Evolutionary conservation across 2,888 invertebrate species (phyloP).

Genomic region (Lasius platythorax): DNA sequence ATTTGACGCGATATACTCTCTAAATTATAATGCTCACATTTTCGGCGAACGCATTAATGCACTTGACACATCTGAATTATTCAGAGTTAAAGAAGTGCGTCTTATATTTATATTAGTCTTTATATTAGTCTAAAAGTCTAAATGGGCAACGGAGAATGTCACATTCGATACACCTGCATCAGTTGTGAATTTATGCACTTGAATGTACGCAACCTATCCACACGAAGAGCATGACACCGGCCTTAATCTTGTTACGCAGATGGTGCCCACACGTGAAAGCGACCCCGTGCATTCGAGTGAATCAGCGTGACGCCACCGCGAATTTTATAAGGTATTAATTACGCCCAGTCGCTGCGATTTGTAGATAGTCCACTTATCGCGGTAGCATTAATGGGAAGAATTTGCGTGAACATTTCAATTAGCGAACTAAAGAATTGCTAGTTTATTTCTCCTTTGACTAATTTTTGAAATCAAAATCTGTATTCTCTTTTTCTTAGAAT

Average conservation of each 20-base stretch:
- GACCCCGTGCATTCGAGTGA: slow-evolving; percentile 42
- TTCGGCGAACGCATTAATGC: slow-evolving; percentile 14
- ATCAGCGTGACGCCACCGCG: slow-evolving; percentile 46
- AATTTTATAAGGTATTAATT: slow-evolving; percentile 75
- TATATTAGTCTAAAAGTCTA: neutral
- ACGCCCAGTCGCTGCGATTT: slow-evolving; percentile 64
- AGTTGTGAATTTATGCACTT: slow-evolving; percentile 20
- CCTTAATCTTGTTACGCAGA: slow-evolving; percentile 48
- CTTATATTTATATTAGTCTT: neutral
- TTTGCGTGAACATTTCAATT: slow-evolving; percentile 77
- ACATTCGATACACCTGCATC: slow-evolving; percentile 20
- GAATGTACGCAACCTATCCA: slow-evolving; percentile 5
- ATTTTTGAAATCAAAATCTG: neutral
- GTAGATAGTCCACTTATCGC: slow-evolving; percentile 55
- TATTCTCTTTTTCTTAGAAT: neutral
- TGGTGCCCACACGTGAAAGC: slow-evolving; percentile 28
- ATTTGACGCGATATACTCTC: too few relatives aligned
- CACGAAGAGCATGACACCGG: slow-evolving; percentile 12
- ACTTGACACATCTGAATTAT: neutral
- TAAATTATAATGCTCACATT: neutral
- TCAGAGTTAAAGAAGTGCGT: neutral
- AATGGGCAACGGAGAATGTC: neutral
- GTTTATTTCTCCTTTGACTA: neutral
- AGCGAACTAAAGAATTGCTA: slow-evolving; percentile 48
- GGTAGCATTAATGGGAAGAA: slow-evolving; percentile 71